phyloP scores from a whole-genome alignment of 2,888 invertebrate species.

The Capitulum mitella region DNA sequence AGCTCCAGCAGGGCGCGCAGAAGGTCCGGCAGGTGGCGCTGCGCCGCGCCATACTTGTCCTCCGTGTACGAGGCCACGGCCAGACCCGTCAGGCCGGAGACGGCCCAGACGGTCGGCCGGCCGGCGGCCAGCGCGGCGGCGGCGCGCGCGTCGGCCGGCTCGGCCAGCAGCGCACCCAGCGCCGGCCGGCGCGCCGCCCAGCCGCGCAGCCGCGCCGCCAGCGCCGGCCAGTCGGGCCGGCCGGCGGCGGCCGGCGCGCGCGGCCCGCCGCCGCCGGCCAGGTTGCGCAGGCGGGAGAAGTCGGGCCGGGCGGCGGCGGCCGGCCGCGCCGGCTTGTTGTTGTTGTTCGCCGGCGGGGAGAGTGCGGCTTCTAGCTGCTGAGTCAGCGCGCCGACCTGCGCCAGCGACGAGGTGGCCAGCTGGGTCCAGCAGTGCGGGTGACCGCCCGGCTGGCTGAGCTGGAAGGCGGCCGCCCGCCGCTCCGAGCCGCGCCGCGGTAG shows the following conservation, averaged over 20 bases:
- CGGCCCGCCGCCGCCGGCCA: neutral
- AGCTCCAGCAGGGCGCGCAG: constrained; percentile 5
- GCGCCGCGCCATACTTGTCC: neutral
- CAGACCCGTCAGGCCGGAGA: neutral
- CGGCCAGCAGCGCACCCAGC: constrained; percentile 2
- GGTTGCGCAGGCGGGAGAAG: neutral
- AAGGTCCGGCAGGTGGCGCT: neutral
- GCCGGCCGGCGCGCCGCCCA: neutral
- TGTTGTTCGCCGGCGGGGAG: neutral
- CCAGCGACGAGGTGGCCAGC: neutral
- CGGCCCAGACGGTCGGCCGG: neutral
- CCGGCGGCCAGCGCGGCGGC: neutral
- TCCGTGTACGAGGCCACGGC: neutral
- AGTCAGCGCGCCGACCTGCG: neutral
- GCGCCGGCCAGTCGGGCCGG: neutral
- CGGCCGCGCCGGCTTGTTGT: neutral
- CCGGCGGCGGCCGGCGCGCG: neutral
- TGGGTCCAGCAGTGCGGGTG: neutral
- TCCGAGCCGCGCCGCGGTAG: neutral
- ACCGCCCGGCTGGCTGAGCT: constrained; percentile 7
- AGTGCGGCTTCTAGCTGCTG: neutral
- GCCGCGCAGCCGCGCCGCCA: neutral
- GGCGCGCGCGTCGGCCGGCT: neutral
- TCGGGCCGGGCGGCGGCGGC: neutral
- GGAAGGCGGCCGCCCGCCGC: neutral